Evolutionary conservation across 2,113 vertebrate genomes (phyloP).

Genomic region (Quiscalus mexicanus): DNA sequence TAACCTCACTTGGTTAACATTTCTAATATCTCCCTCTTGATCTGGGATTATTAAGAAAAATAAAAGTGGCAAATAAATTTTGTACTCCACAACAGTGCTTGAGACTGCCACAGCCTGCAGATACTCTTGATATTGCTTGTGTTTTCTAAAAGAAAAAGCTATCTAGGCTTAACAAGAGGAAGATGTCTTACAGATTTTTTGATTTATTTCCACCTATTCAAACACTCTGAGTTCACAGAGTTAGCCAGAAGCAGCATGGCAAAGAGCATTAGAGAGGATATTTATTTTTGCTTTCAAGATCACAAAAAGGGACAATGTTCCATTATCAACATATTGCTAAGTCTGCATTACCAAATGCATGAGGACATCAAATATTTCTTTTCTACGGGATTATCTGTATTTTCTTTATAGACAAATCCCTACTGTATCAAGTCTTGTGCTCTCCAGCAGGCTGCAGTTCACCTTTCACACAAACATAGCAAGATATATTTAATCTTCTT

Average conservation of each 20-base stretch:
- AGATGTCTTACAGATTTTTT: not conserved
- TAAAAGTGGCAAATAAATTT: not conserved
- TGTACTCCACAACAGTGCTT: not conserved
- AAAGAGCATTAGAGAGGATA: not conserved
- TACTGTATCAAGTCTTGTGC: not conserved
- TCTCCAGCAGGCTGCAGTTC: not conserved
- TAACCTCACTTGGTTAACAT: not conserved
- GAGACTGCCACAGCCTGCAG: not conserved
- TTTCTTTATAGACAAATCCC: not conserved
- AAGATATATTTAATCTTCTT: not conserved
- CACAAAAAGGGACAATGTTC: not conserved
- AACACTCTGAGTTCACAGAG: not conserved
- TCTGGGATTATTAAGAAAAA: not conserved
- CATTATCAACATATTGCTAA: not conserved
- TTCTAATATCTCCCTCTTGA: not conserved
- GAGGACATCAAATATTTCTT: not conserved
- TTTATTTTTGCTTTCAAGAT: constrained; percentile 3
- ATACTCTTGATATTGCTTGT: not conserved
- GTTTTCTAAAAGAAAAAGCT: not conserved
- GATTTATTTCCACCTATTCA: not conserved
- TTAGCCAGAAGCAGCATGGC: not conserved
- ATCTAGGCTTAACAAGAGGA: not conserved
- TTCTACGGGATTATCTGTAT: not conserved
- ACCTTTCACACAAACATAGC: not conserved
- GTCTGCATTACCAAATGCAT: not conserved